These are phyloP conservation scores for Sylvia atricapilla DNA, from an alignment of 2,113 vertebrate species.

Conservation along the genomic window DNA sequence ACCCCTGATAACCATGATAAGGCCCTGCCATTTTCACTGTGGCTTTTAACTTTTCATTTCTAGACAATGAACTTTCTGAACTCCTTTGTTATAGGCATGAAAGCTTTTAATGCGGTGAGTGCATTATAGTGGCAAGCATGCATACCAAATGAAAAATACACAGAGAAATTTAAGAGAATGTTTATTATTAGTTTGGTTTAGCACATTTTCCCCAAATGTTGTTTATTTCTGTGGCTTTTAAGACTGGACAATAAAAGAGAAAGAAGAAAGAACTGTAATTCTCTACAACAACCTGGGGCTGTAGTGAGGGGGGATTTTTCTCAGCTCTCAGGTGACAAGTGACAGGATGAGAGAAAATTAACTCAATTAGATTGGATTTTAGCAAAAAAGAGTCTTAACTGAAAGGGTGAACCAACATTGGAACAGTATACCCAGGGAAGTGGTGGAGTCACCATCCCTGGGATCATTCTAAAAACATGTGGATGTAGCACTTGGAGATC, in stretches of 20 bases:
- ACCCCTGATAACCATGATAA: background rate
- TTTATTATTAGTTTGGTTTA: background rate
- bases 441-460: background rate
- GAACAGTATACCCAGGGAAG: background rate
- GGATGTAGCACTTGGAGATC: background rate
- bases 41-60: background rate
- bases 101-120: background rate
- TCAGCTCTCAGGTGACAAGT: fast-evolving
- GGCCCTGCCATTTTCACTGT: background rate
- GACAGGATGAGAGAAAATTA: background rate
- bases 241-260: background rate
- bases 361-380: background rate
- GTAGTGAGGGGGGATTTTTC: background rate
- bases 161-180: background rate
- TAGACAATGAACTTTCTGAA: background rate
- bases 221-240: background rate
- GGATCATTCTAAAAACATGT: fast-evolving
- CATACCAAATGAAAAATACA: background rate
- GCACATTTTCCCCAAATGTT: background rate
- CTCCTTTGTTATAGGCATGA: background rate
- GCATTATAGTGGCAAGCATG: background rate
- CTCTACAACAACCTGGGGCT: background rate
- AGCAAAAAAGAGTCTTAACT: background rate
- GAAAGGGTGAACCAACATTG: background rate
- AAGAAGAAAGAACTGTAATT: background rate